These are phyloP conservation scores for Micromussa lordhowensis DNA, from an alignment of 92 coral and sea anemone species.

Conservation along the genomic window DNA sequence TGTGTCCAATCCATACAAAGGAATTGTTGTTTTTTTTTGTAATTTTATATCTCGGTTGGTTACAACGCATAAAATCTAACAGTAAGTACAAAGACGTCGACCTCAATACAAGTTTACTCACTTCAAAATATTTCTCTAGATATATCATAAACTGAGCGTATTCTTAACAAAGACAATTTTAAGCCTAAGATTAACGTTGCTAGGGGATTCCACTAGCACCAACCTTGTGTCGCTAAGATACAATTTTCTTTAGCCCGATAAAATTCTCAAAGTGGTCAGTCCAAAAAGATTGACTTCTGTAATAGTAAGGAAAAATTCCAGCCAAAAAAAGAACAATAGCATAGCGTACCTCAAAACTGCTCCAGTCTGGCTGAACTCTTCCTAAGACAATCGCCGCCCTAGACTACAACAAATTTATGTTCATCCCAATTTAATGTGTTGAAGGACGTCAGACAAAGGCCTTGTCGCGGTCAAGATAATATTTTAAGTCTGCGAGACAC, in stretches of 20 bases:
- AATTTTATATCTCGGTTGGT: background rate
- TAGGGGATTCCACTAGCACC: background rate
- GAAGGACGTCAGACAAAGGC: background rate
- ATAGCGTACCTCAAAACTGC: background rate
- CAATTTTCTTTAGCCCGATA: background rate
- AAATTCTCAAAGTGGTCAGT: background rate
- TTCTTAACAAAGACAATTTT: background rate
- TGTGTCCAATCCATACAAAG: background rate
- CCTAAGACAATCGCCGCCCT: background rate
- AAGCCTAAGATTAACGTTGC: background rate
- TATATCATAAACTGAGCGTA: background rate
- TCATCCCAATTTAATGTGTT: background rate
- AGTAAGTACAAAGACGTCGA: background rate
- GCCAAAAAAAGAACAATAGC: background rate
- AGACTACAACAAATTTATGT: background rate
- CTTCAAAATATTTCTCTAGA: background rate
- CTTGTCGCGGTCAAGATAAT: background rate
- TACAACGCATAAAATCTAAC: background rate
- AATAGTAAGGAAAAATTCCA: background rate
- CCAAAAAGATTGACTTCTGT: background rate
- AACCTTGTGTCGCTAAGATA: background rate
- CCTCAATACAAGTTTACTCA: background rate
- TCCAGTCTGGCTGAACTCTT: background rate
- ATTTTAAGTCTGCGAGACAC: background rate
- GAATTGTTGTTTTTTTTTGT: background rate